Evolutionary conservation across 2,888 invertebrate species (phyloP), one percentile per base, ranked within the genome.

Genomic region (Pristionchus exspectatus): DNA sequence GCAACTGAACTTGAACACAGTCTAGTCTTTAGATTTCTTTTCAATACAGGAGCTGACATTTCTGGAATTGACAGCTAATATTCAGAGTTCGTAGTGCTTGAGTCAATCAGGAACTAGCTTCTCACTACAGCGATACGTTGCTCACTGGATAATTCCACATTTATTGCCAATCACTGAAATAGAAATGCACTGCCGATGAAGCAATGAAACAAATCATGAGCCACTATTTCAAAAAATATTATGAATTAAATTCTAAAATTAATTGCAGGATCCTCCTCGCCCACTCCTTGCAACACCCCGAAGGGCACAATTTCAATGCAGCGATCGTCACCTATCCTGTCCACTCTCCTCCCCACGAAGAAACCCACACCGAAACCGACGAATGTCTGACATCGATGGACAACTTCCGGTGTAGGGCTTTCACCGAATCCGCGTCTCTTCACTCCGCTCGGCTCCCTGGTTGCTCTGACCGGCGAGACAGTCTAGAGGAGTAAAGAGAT

Each of bases 281-380:
- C 84, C 27, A 84, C 84, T 27, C 84, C 84, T 18, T 18, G 10
- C 27, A 56, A 54, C 56, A 84, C 84, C 0, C 84, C 84, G 30
- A 54, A 27, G 27, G 56, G 56, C 18, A 84, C 84, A 12, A 84
- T 84, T 18, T 84, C 84, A 7, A 84, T 56, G 54, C 84, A 54
- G 18, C n/a, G 56, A n/a, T n/a, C n/a, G 1, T 84, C 84, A 0
- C 84, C 84, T 0, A 54, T 84, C 16, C n/a, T 84, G 5, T 84
- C 84, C 7, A 38, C 44, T 33, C 18, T 84, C 16, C 30, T 56
- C 12, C 84, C 84, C 21, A 18, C 9, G 16, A 84, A 84, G 84
- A 84, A 56, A 30, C 44, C 54, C 33, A 84, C 84, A 9, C 84
- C 84, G 38, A 84, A 84, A 30, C 84, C 84, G 18, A 84, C 56